Conservation (phyloP, 1,140 invertebrate species). For the Subanguina moxae region DNA sequence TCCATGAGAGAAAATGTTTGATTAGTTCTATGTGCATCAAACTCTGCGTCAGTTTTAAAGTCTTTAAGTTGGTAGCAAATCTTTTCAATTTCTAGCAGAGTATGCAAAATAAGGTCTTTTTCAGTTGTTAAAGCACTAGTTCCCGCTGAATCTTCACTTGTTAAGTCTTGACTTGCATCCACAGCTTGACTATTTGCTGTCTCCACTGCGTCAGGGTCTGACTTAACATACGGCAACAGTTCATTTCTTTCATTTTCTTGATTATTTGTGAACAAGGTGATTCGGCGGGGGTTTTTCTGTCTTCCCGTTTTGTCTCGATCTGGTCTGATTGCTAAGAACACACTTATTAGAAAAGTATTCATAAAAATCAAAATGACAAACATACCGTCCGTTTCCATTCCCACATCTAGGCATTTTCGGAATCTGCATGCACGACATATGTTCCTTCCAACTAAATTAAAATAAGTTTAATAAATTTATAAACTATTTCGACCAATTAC, state of each 20-base stretch:
- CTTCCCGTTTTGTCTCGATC: constrained; percentile 57
- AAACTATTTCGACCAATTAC: neutral
- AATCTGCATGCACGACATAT: constrained; percentile 65
- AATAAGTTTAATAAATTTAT: neutral
- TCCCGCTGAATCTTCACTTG: neutral
- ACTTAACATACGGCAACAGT: neutral
- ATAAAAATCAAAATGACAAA: neutral
- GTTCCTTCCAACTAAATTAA: constrained; percentile 61
- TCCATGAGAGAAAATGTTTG: constrained; percentile 27
- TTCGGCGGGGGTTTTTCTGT: constrained; percentile 54
- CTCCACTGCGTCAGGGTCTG: neutral
- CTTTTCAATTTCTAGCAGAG: constrained; percentile 48
- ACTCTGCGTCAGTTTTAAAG: constrained; percentile 6
- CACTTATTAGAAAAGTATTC: too few relatives aligned
- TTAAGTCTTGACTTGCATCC: neutral
- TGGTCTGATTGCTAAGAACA: constrained; percentile 51
- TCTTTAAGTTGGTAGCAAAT: constrained; percentile 44
- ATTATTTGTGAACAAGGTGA: neutral
- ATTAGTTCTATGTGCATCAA: neutral
- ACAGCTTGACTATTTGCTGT: neutral
- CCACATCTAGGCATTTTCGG: constrained; percentile 64
- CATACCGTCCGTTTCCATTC: constrained; percentile 65
- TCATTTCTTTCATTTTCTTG: neutral
- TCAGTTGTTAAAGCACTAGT: neutral
- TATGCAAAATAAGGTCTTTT: constrained; percentile 27